Evolutionary conservation across 2,113 vertebrate species (phyloP).

Genomic region (Sterrhoptilus dennistouni): DNA sequence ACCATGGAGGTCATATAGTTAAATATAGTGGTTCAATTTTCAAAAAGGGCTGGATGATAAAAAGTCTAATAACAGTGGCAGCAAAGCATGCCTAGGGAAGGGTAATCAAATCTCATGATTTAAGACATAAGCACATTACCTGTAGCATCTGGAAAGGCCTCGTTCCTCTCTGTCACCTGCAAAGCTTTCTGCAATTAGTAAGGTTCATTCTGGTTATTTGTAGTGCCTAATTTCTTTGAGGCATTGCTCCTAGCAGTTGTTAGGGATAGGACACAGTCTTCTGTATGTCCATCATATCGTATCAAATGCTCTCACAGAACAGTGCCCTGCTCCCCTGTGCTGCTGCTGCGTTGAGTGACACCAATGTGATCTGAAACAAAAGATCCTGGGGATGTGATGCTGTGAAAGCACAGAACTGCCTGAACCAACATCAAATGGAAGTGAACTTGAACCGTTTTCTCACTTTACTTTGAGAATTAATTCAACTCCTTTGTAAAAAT

Average conservation of each 20-base stretch:
- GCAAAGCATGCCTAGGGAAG: background rate
- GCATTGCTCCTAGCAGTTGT: background rate
- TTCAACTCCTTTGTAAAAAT: background rate
- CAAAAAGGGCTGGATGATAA: background rate
- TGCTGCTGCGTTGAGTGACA: background rate
- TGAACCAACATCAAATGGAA: background rate
- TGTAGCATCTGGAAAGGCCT: slow-evolving; percentile 10
- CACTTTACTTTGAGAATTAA: background rate
- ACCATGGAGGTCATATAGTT: background rate
- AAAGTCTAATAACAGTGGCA: slow-evolving; percentile 28
- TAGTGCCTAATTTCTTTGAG: background rate
- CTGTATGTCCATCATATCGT: background rate
- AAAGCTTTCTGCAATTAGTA: slow-evolving; percentile 14
- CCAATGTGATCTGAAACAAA: background rate
- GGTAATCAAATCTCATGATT: slow-evolving; percentile 29
- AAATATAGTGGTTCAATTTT: slow-evolving; percentile 30
- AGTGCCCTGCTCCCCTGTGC: background rate
- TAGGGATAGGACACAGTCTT: background rate
- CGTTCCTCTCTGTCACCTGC: background rate
- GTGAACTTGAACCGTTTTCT: background rate
- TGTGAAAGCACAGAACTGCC: background rate
- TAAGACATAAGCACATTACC: background rate
- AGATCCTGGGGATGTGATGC: background rate
- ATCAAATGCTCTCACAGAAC: background rate
- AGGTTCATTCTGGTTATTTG: background rate